Percentiles rank a stretch among this genome's conserved stretches.
phyloP scores from a whole-genome alignment of 2,888 invertebrate genomes.

The Dryobota labecula region DNA sequence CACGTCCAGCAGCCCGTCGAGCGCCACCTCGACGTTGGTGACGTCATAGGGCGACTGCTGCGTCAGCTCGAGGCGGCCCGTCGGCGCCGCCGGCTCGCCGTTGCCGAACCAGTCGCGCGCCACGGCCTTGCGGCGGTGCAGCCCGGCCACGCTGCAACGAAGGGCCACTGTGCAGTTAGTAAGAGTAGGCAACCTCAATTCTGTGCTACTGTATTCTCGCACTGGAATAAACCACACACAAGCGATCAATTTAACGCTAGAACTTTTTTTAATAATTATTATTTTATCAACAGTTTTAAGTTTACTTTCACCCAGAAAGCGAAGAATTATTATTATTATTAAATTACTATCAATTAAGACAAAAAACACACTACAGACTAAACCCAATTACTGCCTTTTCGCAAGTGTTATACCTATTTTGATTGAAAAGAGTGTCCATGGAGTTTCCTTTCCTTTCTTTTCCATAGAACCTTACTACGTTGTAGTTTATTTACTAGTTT shows the following conservation, averaged over 20 bases:
- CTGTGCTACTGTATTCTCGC: not conserved
- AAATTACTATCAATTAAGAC: not conserved
- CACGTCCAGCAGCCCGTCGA: constrained; percentile 93
- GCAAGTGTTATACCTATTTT: no score
- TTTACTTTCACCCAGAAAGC: not conserved
- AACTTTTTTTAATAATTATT: not conserved
- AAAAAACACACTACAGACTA: not conserved
- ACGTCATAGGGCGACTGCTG: constrained; percentile 97
- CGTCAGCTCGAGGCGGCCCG: constrained; percentile 94
- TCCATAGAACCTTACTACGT: no score
- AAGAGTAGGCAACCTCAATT: not conserved
- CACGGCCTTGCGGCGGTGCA: constrained; percentile 95
- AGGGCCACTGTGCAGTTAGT: not conserved
- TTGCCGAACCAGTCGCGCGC: constrained; percentile 97
- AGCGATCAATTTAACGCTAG: not conserved
- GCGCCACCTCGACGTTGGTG: constrained; percentile 94
- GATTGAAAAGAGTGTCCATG: no score
- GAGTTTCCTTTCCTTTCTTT: no score
- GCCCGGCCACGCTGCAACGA: constrained; percentile 94
- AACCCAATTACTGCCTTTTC: no score
- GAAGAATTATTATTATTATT: no score
- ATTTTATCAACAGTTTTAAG: no score
- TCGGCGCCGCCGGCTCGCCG: constrained; percentile 91
- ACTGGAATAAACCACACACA: not conserved
- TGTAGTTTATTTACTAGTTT: no score